Evolutionary conservation across 1,140 invertebrate genomes (phyloP), one percentile per base, ranked within the genome.

Genomic region (Brachionus rotundiformis): DNA sequence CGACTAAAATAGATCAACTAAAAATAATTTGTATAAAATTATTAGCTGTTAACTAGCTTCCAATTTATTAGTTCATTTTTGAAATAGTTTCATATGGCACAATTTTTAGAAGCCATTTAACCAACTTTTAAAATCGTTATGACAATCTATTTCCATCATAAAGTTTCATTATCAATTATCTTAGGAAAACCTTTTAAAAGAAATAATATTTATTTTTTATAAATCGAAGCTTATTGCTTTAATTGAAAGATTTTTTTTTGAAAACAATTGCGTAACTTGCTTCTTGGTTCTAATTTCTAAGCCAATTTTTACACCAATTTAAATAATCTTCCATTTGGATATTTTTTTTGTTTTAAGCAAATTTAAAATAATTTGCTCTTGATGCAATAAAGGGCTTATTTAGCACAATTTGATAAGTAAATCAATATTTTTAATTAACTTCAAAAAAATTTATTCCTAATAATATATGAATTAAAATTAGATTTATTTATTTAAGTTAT

Each of bases 111-210:
- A 54, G 47, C 47, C 47, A 8, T 54, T 54, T 23, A 25, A 54
- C 16, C 19, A 7, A 54, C 23, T 54, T 25, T 54, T 0, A 23
- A 54, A 54, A 54, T 54, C 47, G 47, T 54, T n/a, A n/a, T n/a
- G 47, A 54, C 47, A 8, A 54, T 16, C 19, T 54, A 19, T 54
- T 54, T 54, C n/a, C 23, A 7, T 54, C 23, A 54, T 54, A 54
- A 54, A 54, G 47, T 54, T 54, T 54, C 47, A 54, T 54, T 54
- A 54, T 54, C 47, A 54, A 54, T 54, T 19, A 54, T 54, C 23
- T 19, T 54, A 4, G 47, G 23, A 54, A 54, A 54, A 54, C 47
- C 47, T 19, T 54, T 54, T 23, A 54, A 54, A 54, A 19, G 47
- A 54, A 16, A 54, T 19, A 54, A 54, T 54, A 54, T 54, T 54